These are phyloP conservation scores for Alcedo quadribrachys DNA, from an alignment of 2,797 vertebrate species.

Conservation along the genomic window DNA sequence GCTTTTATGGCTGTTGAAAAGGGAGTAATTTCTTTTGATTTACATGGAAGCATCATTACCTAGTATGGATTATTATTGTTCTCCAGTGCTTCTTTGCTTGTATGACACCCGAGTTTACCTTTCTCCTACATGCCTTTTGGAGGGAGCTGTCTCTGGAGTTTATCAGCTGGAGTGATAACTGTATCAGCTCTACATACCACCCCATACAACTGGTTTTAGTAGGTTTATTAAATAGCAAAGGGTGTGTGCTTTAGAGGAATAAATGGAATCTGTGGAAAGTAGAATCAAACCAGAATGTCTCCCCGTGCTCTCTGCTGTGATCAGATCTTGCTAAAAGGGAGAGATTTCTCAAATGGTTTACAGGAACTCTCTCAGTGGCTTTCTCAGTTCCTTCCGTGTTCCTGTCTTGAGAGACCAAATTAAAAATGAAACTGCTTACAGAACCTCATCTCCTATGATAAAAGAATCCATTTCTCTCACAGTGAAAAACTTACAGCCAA, in stretches of 20 bases:
- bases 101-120: neutral
- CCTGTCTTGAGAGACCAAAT: neutral
- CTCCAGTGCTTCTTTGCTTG: neutral
- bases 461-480: accelerated
- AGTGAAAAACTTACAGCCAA: neutral
- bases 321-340: neutral
- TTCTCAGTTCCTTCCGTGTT: accelerated
- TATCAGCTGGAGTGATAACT: neutral
- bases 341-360: neutral
- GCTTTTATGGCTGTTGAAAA: neutral
- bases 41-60: neutral
- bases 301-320: accelerated
- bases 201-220: neutral
- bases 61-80: neutral
- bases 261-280: neutral
- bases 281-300: neutral
- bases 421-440: neutral
- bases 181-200: neutral
- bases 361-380: neutral
- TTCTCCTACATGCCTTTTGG: neutral
- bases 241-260: neutral
- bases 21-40: neutral
- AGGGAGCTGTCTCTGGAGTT: neutral
- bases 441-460: neutral
- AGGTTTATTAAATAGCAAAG: neutral